Evolutionary conservation across 2,113 vertebrate genomes (phyloP), one percentile per base, ranked within the genome.

Genomic region (Gasterosteus aculeatus): DNA sequence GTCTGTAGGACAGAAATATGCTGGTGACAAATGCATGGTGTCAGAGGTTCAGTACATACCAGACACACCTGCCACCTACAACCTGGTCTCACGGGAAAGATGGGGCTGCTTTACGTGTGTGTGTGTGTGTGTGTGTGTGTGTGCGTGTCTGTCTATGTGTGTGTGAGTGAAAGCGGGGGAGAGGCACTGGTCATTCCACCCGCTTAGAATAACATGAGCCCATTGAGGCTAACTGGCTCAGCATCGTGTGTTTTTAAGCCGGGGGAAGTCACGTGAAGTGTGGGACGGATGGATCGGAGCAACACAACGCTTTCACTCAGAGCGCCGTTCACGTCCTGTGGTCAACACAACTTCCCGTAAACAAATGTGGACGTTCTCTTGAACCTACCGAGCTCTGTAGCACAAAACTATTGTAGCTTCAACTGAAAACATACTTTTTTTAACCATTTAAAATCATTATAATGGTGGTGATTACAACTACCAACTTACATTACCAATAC

Each of bases 51-150:
- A 63, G 69, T 77, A 86, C 42, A 56, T 11, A 54, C 47, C 69
- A 75, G 39, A 49, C 57, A 47, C 15, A 57, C 42, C 39, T 68
- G 75, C 69, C 72, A 68, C 42, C 67, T 51, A 75, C 77, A 84
- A 89, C 87, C 80, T 88, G 65, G 64, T 79, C 77, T 71, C 57
- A 10, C 18, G 22, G 73, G 78, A 87, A 85, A 91, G 82, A 87
- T 88, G 85, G 80, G 19, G 63, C 35, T 10, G 33, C 78, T 63
- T 1, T 26, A 26, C 22, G 22, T 0, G 33, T 22, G 18, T 41
- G 39, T 72, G 49, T 71, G 39, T 8, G 64, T 65, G 15, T 56
- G 62, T 4, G 7, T 57, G n/a, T n/a, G 49, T 71, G 39, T 8
- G 64, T 65, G 15, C 56, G 62, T 4, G 7, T 57, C 59, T 7